phyloP scores from a whole-genome alignment of 2,888 invertebrate species.

The Sycophila texana region DNA sequence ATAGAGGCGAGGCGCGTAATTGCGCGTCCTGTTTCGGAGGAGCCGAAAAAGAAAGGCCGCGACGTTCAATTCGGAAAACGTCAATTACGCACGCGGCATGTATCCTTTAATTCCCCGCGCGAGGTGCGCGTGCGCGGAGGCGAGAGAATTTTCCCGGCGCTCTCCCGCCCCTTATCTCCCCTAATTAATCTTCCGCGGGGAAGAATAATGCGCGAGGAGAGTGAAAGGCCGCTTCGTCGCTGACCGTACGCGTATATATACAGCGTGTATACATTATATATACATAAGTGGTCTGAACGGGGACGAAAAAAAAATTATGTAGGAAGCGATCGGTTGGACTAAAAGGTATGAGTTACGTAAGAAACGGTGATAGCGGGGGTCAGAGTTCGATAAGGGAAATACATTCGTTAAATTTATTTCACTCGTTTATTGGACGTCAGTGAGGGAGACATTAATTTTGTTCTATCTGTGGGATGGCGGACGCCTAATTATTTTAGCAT shows the following conservation, averaged over 20 bases:
- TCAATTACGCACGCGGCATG: slow-evolving; percentile 24
- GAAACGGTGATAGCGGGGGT: no score
- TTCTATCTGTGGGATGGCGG: no score
- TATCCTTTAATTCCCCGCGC: not conserved
- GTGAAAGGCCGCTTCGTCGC: slow-evolving; percentile 14
- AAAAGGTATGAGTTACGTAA: no score
- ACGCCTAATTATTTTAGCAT: no score
- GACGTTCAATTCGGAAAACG: not conserved
- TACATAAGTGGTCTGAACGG: not conserved
- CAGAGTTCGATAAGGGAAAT: no score
- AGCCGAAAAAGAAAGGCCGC: not conserved
- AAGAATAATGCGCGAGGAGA: slow-evolving; percentile 31
- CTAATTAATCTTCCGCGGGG: slow-evolving; percentile 37
- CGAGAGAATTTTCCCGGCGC: slow-evolving; percentile 12
- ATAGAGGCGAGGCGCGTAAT: slow-evolving; percentile 8
- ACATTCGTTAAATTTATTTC: no score
- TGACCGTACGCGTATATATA: not conserved
- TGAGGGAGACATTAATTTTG: no score
- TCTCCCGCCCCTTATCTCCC: slow-evolving; percentile 17
- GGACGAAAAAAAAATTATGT: no score
- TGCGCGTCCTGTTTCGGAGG: not conserved
- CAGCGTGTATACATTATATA: not conserved
- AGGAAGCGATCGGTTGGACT: no score
- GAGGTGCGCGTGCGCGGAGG: not conserved
- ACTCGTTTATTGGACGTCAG: no score